Evolutionary conservation across 2,113 vertebrate species (phyloP).

Genomic region (Passer montanus): DNA sequence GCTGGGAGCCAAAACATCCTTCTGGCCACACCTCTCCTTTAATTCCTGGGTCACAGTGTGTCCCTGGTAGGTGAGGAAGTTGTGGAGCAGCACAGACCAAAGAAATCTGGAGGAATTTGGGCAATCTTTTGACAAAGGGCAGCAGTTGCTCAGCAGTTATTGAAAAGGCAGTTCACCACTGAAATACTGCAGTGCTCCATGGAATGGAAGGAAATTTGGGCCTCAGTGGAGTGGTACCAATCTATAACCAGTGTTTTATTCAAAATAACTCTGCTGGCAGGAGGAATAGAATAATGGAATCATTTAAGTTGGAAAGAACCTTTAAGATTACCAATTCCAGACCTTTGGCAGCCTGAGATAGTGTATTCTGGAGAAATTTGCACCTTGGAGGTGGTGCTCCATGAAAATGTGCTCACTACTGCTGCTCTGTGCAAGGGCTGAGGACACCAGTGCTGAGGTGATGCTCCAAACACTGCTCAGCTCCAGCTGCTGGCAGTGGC

Average conservation of each 20-base stretch:
- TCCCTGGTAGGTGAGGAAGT: background rate
- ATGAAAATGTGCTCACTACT: accelerated
- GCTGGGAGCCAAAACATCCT: background rate
- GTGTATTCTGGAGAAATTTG: background rate
- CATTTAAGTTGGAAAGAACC: accelerated
- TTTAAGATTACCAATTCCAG: background rate
- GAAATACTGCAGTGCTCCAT: background rate
- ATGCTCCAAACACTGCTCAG: background rate
- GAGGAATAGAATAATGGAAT: background rate
- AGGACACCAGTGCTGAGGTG: accelerated
- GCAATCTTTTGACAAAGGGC: background rate
- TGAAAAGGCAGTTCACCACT: background rate
- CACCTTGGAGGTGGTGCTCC: accelerated
- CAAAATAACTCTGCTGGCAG: background rate
- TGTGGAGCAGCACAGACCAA: background rate
- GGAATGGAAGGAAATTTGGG: background rate
- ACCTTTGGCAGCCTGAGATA: background rate
- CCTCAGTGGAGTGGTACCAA: accelerated
- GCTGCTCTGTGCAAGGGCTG: background rate
- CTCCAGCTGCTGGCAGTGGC: background rate
- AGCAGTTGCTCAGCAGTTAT: background rate
- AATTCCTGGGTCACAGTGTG: background rate
- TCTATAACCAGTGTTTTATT: background rate
- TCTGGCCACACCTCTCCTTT: background rate
- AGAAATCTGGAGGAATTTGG: background rate